A percentile compares a stretch with the other conserved stretches of the same genome.
Conservation (phyloP, 2,888 invertebrate species). For the Diabrotica balteata region DNA sequence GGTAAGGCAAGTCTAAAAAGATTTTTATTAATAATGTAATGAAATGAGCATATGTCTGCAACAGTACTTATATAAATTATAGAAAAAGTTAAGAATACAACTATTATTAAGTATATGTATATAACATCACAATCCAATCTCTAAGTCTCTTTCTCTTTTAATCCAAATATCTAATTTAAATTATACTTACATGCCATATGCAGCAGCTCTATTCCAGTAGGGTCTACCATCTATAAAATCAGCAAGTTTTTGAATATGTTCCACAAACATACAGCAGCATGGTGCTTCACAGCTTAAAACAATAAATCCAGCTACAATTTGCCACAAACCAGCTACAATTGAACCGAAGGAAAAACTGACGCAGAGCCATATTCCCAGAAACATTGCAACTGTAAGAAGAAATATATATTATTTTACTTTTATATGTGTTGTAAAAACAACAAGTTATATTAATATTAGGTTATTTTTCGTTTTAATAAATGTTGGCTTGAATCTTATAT, state of each 20-base stretch:
- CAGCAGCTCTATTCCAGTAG: conserved; percentile 86
- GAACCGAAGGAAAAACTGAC: conserved; percentile 69
- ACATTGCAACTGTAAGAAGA: conserved; percentile 75
- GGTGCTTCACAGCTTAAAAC: conserved; percentile 93
- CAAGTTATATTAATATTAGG: no score
- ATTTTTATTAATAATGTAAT: no score
- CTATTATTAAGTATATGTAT: no score
- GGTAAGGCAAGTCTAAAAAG: conserved; percentile 76
- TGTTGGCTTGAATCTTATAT: no score
- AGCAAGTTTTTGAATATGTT: conserved; percentile 88
- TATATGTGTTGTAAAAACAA: no score
- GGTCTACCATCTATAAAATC: conserved; percentile 84
- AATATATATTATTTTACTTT: no score
- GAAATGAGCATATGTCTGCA: no score
- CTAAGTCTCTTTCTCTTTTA: no score
- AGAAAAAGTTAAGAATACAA: no score
- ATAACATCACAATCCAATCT: no score
- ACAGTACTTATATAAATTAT: no score
- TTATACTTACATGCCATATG: conserved; percentile 81
- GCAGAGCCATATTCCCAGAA: conserved; percentile 81
- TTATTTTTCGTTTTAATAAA: no score
- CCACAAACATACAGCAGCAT: conserved; percentile 95
- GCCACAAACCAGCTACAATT: conserved; percentile 80
- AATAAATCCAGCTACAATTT: conserved; percentile 88
- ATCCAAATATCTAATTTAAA: background rate